These are phyloP conservation scores for Pelodiscus sinensis DNA, from an alignment of 2,113 vertebrate genomes.

Conservation along the genomic window DNA sequence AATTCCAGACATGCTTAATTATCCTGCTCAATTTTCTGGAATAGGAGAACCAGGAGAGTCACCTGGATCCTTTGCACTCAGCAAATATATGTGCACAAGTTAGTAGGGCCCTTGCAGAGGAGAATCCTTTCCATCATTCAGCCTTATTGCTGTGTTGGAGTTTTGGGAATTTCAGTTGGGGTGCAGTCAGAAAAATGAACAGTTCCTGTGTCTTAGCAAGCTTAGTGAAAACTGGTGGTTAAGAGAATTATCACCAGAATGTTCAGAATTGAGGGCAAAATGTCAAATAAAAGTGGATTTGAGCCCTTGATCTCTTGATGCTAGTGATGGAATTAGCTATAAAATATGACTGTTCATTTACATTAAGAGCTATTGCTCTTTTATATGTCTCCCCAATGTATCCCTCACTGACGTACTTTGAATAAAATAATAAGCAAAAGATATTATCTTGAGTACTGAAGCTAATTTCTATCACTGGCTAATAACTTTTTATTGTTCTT, in stretches of 20 bases:
- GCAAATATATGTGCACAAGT: constrained; percentile 56
- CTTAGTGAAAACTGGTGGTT: neutral
- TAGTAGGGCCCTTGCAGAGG: constrained; percentile 15
- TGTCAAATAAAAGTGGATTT: constrained; percentile 31
- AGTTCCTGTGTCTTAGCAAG: accelerated
- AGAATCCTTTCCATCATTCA: neutral
- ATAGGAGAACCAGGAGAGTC: constrained; percentile 51
- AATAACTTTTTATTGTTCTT: constrained; percentile 23
- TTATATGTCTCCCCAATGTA: constrained; percentile 44
- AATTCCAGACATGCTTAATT: constrained; percentile 77
- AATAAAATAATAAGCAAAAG: constrained; percentile 20
- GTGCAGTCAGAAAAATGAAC: accelerated
- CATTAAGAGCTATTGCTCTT: constrained; percentile 25
- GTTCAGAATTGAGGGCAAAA: neutral
- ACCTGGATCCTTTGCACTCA: constrained; percentile 44
- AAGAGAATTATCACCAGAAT: neutral
- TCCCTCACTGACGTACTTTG: neutral
- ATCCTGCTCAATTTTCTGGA: constrained; percentile 63
- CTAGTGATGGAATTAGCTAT: constrained; percentile 43
- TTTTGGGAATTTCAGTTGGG: neutral
- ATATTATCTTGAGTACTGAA: neutral
- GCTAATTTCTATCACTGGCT: neutral
- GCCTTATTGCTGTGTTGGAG: neutral
- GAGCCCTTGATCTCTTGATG: constrained; percentile 37
- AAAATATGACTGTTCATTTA: constrained; percentile 52